Conservation (phyloP, 2,888 invertebrate species). For the Molorchus minor region DNA sequence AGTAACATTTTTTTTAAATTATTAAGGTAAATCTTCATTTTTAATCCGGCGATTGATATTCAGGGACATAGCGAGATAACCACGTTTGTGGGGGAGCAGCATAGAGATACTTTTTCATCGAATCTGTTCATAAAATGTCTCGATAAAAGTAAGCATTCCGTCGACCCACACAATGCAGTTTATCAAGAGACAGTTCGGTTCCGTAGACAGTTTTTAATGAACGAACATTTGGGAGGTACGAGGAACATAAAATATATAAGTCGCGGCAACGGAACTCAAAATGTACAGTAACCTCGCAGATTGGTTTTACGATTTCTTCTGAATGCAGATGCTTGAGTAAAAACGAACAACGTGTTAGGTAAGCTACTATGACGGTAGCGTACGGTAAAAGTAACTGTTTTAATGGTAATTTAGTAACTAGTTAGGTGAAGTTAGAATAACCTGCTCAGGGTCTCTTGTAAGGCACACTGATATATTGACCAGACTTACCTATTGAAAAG, state of each 20-base stretch:
- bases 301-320: slow-evolving; percentile 19
- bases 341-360: slow-evolving; percentile 2
- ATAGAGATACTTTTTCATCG: no score
- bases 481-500: background rate
- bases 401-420: slow-evolving; percentile 9
- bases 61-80: no score
- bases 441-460: slow-evolving; percentile 9
- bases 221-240: background rate
- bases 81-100: no score
- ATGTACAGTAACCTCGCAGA: slow-evolving; percentile 16
- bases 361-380: background rate
- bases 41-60: no score
- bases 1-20: no score
- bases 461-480: slow-evolving; percentile 10
- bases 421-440: background rate
- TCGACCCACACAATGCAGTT: no score
- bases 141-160: no score
- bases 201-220: no score
- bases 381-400: slow-evolving; percentile 29
- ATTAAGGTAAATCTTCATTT: no score
- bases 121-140: no score
- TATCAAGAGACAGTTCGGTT: no score
- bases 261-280: slow-evolving; percentile 14
- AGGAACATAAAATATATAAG: no score
- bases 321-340: slow-evolving; percentile 14